Conservation (phyloP, 2,113 vertebrate genomes). For the Larimichthys crocea region DNA sequence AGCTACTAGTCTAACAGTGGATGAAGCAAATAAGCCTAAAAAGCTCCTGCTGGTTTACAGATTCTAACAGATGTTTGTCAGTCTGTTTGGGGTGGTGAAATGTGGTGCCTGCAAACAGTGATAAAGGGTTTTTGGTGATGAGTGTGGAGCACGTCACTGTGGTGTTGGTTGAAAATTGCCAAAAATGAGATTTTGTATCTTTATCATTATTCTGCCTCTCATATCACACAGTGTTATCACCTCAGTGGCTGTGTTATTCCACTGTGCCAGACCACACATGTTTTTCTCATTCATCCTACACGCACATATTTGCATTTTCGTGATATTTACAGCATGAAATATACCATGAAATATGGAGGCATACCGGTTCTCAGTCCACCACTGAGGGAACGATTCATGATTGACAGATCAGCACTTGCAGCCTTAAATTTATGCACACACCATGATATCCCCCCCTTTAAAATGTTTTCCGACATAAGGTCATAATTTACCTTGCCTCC, state of each 20-base stretch:
- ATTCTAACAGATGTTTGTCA: constrained; percentile 59
- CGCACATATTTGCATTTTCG: constrained; percentile 35
- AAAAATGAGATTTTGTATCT: background rate
- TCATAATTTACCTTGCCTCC: constrained; percentile 79
- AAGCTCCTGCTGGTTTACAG: constrained; percentile 57
- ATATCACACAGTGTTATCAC: background rate
- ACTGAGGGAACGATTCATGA: constrained; percentile 47
- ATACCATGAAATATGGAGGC: constrained; percentile 54
- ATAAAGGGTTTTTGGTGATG: constrained; percentile 39
- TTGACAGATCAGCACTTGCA: constrained; percentile 69
- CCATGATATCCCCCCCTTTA: constrained; percentile 45
- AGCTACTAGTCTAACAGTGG: constrained; percentile 46
- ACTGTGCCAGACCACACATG: background rate
- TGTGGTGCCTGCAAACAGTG: constrained; percentile 24
- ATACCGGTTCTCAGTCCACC: constrained; percentile 1
- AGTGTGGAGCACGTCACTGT: background rate
- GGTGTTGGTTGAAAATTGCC: constrained; percentile 13
- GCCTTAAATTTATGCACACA: constrained; percentile 68
- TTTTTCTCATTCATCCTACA: constrained; percentile 35
- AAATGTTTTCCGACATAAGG: constrained; percentile 70
- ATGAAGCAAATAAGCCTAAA: constrained; percentile 63
- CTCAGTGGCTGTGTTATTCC: background rate
- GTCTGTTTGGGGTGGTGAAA: constrained; percentile 27
- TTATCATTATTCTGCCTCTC: constrained; percentile 12
- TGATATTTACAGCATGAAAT: constrained; percentile 46